phyloP scores from a whole-genome alignment of 2,113 vertebrate genomes.

The Dendropsophus ebraccatus region DNA sequence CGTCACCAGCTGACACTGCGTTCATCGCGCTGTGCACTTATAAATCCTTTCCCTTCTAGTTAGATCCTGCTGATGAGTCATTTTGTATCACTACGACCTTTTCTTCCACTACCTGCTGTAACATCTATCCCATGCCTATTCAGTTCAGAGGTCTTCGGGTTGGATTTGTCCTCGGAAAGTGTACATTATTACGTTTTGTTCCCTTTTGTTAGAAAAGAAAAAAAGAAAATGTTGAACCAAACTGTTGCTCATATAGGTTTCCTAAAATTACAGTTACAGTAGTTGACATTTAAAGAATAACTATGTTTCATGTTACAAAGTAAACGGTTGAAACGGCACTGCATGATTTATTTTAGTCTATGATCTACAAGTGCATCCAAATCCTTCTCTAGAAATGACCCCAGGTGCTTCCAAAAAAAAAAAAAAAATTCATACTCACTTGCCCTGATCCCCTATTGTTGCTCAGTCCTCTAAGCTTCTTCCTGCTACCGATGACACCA shows the following conservation, averaged over 20 bases:
- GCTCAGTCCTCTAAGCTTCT: no score
- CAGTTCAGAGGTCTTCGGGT: constrained; percentile 27
- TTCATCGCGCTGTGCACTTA: neutral
- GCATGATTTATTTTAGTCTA: no score
- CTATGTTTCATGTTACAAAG: neutral
- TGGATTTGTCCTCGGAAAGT: neutral
- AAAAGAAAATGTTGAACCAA: neutral
- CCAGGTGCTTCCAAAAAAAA: no score
- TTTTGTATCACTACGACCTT: constrained; percentile 42
- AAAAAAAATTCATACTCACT: no score
- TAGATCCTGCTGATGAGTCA: constrained; percentile 25
- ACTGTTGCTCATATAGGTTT: neutral
- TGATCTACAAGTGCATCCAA: no score
- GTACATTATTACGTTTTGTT: constrained; percentile 7
- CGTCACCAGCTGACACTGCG: constrained; percentile 30
- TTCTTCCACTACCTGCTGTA: constrained; percentile 41
- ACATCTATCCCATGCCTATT: neutral
- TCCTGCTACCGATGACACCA: no score
- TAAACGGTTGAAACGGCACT: no score
- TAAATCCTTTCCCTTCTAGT: constrained; percentile 18
- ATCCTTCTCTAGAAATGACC: no score
- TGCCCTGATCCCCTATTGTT: no score
- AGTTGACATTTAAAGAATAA: neutral
- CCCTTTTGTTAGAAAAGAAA: neutral
- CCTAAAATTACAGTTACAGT: neutral